Evolutionary conservation across 2,888 invertebrate genomes (phyloP), one percentile per base, ranked within the genome.

Genomic region (Arctia plantaginis): DNA sequence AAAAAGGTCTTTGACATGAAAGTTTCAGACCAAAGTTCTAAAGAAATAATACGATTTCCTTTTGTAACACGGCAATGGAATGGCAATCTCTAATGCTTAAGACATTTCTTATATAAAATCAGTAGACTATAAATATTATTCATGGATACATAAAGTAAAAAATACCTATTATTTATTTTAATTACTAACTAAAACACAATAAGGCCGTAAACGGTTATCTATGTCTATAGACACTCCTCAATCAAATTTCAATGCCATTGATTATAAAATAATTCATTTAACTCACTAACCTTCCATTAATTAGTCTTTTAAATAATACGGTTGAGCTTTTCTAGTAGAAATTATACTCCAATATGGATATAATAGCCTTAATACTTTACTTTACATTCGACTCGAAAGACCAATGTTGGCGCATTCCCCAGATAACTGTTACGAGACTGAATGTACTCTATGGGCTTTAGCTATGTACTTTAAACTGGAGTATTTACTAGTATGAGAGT

Each of bases 11-110:
- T n/a, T 55, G 10, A 20, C 23, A n/a, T 12, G 12, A 55, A n/a
- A 55, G 51, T 55, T 2, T 55, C 12, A 55, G 51, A 55, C 51
- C 51, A 55, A 55, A 55, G 51, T 55, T 55, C 23, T 55, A 55
- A 55, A 55, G 51, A 55, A 55, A 62, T 62, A 62, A 62, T 30
- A 62, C 62, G 27, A 6, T 59, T 59, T 69, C 59, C 69, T 35
- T 55, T 39, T 59, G 39, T 35, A 7, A 69, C n/a, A 20, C 55
- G 59, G 15, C 62, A 18, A 30, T 59, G 69, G 39, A 62, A 39
- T 62, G 39, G 62, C 39, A 41, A 35, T 62, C 62, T 62, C 62
- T 30, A 62, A 59, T 59, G 6, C 15, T 59, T 59, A 27, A 13
- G 27, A 27, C 59, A 27, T 59, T 62, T 62, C 30, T 30, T 62